A percentile compares a stretch with the other conserved stretches of the same genome.
These are phyloP conservation scores for Spheniscus humboldti DNA, from an alignment of 2,797 vertebrate genomes.

Conservation along the genomic window DNA sequence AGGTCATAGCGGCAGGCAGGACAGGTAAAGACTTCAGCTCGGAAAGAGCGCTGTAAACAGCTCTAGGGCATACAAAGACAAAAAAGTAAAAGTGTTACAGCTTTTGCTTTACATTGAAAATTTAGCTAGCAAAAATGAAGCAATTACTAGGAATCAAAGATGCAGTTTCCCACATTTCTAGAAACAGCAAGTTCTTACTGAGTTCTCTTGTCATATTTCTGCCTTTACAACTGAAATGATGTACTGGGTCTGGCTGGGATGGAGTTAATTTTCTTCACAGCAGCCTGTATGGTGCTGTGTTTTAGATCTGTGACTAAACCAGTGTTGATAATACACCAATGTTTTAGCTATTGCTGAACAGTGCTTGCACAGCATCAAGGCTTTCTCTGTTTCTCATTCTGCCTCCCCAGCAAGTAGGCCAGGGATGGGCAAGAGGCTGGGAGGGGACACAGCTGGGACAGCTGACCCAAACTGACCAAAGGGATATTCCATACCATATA, in stretches of 20 bases:
- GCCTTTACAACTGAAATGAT: neutral
- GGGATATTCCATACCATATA: too few relatives aligned
- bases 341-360: neutral
- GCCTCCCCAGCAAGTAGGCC: neutral
- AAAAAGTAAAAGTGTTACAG: neutral
- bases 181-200: neutral
- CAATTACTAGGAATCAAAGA: neutral
- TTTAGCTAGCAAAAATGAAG: neutral
- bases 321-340: neutral
- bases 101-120: neutral
- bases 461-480: too few relatives aligned
- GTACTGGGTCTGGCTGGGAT: neutral
- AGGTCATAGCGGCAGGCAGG: slow-evolving; percentile 92
- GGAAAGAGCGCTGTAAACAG: slow-evolving; percentile 92
- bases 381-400: neutral
- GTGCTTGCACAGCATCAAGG: neutral
- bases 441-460: too few relatives aligned
- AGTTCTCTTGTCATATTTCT: neutral
- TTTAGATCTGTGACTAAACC: neutral
- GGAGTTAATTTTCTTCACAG: neutral
- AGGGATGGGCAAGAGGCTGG: neutral
- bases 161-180: neutral
- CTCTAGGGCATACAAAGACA: slow-evolving; percentile 72
- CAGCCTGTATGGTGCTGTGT: neutral
- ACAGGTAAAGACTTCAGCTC: slow-evolving; percentile 91